Evolutionary conservation across 2,888 invertebrate genomes (phyloP).

Genomic region (Synergus itoensis): DNA sequence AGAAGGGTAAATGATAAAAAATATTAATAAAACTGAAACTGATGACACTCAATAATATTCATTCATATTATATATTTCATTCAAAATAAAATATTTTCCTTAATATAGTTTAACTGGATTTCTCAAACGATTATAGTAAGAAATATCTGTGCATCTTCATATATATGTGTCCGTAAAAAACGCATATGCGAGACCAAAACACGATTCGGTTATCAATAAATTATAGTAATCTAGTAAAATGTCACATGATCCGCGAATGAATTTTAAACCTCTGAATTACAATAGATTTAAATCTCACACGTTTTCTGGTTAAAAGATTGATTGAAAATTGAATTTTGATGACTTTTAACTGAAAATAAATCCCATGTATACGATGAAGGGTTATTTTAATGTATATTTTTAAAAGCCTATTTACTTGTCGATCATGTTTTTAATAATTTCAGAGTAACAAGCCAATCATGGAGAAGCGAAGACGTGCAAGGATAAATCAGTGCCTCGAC

Average conservation of each 20-base stretch:
- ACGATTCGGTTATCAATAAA: conserved; percentile 2
- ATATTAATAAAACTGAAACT: background rate
- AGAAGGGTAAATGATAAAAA: conserved; percentile 80
- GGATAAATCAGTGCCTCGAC: conserved; percentile 93
- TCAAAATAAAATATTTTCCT: background rate
- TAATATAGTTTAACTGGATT: background rate
- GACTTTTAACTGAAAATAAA: background rate
- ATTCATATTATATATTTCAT: background rate
- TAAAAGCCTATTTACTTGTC: background rate
- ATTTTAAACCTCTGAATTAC: background rate
- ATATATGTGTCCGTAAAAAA: background rate
- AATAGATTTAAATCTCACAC: background rate
- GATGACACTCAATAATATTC: background rate
- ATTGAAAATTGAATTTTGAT: background rate
- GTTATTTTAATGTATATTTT: background rate
- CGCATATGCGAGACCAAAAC: background rate
- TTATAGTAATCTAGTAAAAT: background rate
- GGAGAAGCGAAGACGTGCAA: conserved; percentile 93
- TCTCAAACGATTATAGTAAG: background rate
- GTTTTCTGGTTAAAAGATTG: background rate
- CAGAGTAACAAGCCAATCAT: conserved; percentile 96
- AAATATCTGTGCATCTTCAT: conserved; percentile 7
- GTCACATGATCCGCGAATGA: conserved; percentile 6
- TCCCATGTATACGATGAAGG: background rate
- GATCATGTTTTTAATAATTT: conserved; percentile 69